phyloP scores from a whole-genome alignment of 2,113 vertebrate species.

The Vireo altiloquus region DNA sequence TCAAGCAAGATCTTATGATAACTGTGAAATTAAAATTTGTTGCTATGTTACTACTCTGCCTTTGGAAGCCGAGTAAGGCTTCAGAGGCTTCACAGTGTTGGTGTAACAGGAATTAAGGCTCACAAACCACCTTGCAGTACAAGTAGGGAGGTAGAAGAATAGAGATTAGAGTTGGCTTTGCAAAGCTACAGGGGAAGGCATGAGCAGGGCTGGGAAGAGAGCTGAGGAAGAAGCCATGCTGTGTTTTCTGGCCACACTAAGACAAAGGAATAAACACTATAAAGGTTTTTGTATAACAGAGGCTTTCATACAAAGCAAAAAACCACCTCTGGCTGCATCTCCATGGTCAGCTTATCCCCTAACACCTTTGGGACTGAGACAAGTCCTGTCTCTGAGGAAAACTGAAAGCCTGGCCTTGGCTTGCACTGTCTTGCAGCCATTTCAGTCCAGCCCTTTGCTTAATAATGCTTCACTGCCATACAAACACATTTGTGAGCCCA shows the following conservation, averaged over 20 bases:
- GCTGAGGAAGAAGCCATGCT: not conserved
- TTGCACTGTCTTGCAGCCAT: not conserved
- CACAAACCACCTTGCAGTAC: not conserved
- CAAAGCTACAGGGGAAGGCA: not conserved
- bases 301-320: not conserved
- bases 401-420: not conserved
- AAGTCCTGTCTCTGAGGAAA: not conserved
- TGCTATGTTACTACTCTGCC: not conserved
- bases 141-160: not conserved
- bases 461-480: not conserved
- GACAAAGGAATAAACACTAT: not conserved
- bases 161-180: rapidly evolving
- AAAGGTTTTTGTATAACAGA: not conserved
- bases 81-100: not conserved
- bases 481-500: not conserved
- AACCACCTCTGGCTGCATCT: not conserved
- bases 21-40: not conserved
- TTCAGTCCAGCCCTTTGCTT: not conserved
- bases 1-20: not conserved
- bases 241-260: not conserved
- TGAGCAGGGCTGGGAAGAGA: not conserved
- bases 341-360: not conserved
- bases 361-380: not conserved
- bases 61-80: not conserved
- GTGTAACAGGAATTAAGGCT: not conserved